These are phyloP conservation scores for Meloidogyne hapla DNA, from an alignment of 1,140 invertebrate species.

Conservation along the genomic window DNA sequence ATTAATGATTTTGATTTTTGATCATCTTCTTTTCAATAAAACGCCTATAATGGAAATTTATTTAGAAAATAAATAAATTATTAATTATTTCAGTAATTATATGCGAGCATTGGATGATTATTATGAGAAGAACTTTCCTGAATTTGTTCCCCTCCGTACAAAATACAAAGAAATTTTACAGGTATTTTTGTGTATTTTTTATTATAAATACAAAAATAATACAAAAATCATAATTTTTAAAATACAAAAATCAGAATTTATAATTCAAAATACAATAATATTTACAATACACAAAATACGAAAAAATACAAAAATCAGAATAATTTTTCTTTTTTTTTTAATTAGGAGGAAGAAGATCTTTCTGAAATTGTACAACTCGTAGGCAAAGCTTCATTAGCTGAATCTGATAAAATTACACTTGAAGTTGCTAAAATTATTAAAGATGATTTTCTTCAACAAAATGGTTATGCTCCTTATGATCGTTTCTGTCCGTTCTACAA, in stretches of 20 bases:
- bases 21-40: too few relatives aligned
- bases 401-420: conserved; percentile 97
- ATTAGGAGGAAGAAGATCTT: conserved; percentile 98
- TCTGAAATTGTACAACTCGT: conserved; percentile 99
- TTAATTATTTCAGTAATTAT: conserved; percentile 76
- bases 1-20: too few relatives aligned
- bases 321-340: conserved; percentile 48
- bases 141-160: conserved; percentile 83
- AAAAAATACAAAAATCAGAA: background rate
- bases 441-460: conserved; percentile 98
- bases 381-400: conserved; percentile 89
- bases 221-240: background rate
- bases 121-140: conserved; percentile 97
- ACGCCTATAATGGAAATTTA: too few relatives aligned
- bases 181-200: conserved; percentile 31
- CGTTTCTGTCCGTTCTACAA: conserved; percentile 99
- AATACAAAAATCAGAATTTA: background rate
- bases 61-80: background rate
- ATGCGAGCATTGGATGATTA: conserved; percentile 95
- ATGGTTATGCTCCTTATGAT: conserved; percentile 86
- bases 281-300: background rate
- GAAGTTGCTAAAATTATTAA: conserved; percentile 97
- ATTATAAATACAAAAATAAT: background rate
- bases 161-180: conserved; percentile 82
- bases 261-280: background rate